Conservation (phyloP, 2,888 invertebrate genomes). For the Metellina segmentata region DNA sequence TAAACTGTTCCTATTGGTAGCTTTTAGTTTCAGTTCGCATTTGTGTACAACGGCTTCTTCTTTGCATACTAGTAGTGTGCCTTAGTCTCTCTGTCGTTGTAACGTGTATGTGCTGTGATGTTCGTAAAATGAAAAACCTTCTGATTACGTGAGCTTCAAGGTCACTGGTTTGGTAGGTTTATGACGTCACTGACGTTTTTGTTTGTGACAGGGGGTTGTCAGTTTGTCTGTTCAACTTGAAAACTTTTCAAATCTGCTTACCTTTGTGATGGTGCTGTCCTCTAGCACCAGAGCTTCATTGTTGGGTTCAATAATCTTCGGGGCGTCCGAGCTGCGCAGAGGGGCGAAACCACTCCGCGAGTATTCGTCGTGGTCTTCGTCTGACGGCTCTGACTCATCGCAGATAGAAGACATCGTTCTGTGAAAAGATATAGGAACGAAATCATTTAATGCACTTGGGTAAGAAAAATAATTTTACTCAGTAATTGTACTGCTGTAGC, state of each 20-base stretch:
- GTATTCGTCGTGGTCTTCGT: conserved; percentile 48
- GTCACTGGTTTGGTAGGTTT: too few relatives aligned
- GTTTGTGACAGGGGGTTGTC: background rate
- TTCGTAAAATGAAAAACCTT: too few relatives aligned
- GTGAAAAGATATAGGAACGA: background rate
- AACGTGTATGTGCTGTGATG: too few relatives aligned
- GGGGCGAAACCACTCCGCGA: background rate
- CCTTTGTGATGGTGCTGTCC: conserved; percentile 43
- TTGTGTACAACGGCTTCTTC: too few relatives aligned
- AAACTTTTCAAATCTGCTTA: background rate
- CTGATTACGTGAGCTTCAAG: too few relatives aligned
- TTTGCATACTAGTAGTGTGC: too few relatives aligned
- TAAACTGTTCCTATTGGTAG: too few relatives aligned
- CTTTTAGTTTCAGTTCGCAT: too few relatives aligned
- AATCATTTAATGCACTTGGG: background rate
- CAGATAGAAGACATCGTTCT: conserved; percentile 73
- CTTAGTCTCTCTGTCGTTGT: too few relatives aligned
- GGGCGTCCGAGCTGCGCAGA: conserved; percentile 39
- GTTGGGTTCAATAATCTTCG: conserved; percentile 66
- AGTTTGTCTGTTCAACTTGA: background rate
- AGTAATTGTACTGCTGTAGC: background rate
- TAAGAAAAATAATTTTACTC: background rate
- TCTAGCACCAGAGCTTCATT: conserved; percentile 58
- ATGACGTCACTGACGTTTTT: too few relatives aligned
- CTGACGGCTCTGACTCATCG: conserved; percentile 70